phyloP scores from a whole-genome alignment of 2,113 vertebrate genomes.

The Pomatorhinus ruficollis region DNA sequence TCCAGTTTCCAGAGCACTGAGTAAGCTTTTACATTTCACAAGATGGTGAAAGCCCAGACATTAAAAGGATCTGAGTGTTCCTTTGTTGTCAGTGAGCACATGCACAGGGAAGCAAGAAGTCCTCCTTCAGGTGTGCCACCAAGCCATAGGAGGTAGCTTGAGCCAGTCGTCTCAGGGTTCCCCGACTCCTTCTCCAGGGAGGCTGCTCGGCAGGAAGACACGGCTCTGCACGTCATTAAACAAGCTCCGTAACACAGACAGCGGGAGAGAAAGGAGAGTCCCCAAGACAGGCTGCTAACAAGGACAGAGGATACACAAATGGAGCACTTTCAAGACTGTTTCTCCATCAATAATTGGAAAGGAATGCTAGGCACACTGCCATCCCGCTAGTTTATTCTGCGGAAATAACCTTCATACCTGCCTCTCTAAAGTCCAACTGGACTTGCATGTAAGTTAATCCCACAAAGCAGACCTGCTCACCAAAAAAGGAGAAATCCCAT shows the following conservation, averaged over 20 bases:
- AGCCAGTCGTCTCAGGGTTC: background rate
- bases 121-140: background rate
- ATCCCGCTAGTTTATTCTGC: background rate
- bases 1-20: background rate
- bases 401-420: constrained; percentile 24
- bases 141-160: background rate
- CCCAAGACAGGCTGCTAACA: background rate
- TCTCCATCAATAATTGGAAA: constrained; percentile 1
- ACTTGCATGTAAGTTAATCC: background rate
- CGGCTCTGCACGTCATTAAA: background rate
- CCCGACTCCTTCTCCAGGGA: background rate
- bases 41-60: background rate
- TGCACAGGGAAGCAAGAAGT: background rate
- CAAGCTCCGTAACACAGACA: background rate
- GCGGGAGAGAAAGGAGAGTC: background rate
- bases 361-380: background rate
- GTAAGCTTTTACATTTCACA: background rate
- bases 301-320: background rate
- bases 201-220: background rate
- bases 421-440: background rate
- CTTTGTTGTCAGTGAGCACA: background rate
- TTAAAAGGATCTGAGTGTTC: background rate
- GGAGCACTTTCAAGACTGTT: background rate
- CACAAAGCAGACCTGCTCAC: background rate
- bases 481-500: background rate